Evolutionary conservation across 2,113 vertebrate species (phyloP).

Genomic region (Procavia capensis): DNA sequence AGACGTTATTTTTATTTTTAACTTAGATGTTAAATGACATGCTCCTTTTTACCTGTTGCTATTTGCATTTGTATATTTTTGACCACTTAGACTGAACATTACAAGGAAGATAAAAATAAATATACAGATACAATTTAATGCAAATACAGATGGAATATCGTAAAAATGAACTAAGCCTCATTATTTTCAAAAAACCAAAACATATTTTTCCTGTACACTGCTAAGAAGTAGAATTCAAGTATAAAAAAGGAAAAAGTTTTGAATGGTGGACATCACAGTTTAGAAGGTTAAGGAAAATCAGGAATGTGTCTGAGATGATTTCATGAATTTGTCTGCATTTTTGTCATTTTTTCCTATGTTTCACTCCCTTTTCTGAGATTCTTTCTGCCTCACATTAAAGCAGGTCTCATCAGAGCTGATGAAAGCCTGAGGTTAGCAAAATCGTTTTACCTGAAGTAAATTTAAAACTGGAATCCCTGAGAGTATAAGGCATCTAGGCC

Average conservation of each 20-base stretch:
- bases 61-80: not conserved
- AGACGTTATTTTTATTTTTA: not conserved
- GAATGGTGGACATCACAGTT: not conserved
- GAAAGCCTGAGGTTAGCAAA: conserved; percentile 58
- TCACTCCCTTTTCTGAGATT: conserved; percentile 2
- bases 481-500: not conserved
- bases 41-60: not conserved
- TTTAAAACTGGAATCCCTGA: conserved; percentile 17
- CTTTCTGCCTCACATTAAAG: not conserved
- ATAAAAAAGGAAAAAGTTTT: not conserved
- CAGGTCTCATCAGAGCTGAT: not conserved
- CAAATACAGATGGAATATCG: not conserved
- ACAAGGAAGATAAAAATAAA: not conserved
- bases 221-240: not conserved
- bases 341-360: not conserved
- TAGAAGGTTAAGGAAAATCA: not conserved
- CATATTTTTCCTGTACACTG: not conserved
- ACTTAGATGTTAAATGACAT: not conserved
- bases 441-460: conserved; percentile 32
- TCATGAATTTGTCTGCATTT: not conserved
- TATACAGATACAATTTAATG: not conserved
- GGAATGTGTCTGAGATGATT: not conserved
- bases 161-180: not conserved
- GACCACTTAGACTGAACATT: not conserved
- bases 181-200: not conserved